These are phyloP conservation scores for Miichthys miiuy DNA, from an alignment of 2,797 vertebrate genomes.

Conservation along the genomic window DNA sequence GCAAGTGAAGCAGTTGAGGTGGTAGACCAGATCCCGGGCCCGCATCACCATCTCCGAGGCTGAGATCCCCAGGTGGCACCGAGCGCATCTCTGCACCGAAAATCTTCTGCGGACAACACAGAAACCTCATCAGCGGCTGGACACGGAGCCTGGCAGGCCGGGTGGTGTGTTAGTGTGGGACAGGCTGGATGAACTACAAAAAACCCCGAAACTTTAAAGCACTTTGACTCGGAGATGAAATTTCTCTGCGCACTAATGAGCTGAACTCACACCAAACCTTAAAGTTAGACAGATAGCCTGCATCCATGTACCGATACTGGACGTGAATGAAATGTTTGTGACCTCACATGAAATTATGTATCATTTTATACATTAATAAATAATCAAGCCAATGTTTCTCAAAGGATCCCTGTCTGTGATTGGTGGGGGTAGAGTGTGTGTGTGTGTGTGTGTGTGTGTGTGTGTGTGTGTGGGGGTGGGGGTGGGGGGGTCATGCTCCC, in stretches of 20 bases:
- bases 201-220: conserved; percentile 6
- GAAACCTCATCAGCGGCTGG: conserved; percentile 68
- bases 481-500: not conserved
- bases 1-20: conserved; percentile 99
- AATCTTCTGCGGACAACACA: conserved; percentile 92
- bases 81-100: conserved; percentile 98
- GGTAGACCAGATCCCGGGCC: conserved; percentile 97
- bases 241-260: not conserved
- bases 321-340: too few relatives aligned
- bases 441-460: too few relatives aligned
- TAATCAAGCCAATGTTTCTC: not conserved
- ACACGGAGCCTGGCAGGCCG: conserved; percentile 16
- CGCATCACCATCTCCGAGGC: conserved; percentile 99
- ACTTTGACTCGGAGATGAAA: not conserved
- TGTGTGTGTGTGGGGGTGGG: too few relatives aligned
- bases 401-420: not conserved
- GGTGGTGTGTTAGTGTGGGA: not conserved
- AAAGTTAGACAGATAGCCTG: not conserved
- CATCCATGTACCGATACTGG: too few relatives aligned
- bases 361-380: too few relatives aligned
- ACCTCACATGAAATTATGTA: too few relatives aligned
- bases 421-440: not conserved
- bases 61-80: conserved; percentile 98
- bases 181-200: too few relatives aligned
- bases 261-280: not conserved